A percentile compares a stretch with the other conserved stretches of the same genome.
These are phyloP conservation scores for Rhineura floridana DNA, from an alignment of 2,113 vertebrate species.

Conservation along the genomic window DNA sequence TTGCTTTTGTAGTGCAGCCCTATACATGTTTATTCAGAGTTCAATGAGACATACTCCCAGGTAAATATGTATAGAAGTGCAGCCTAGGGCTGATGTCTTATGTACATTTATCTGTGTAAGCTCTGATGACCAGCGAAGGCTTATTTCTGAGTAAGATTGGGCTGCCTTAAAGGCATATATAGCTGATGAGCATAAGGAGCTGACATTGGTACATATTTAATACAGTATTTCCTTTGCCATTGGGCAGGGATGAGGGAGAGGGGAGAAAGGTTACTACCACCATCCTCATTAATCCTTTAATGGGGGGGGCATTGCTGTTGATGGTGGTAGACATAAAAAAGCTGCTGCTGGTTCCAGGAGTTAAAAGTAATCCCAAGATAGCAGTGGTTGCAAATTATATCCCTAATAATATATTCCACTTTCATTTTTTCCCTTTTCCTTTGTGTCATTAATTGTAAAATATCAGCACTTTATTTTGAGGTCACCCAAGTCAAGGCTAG, in stretches of 20 bases:
- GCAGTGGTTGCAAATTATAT: slow-evolving; percentile 52
- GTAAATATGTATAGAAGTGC: neutral
- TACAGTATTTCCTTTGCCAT: neutral
- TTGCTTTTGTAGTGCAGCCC: no score
- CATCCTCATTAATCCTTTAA: slow-evolving; percentile 27
- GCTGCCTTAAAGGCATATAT: slow-evolving; percentile 15
- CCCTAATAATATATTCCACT: slow-evolving; percentile 60
- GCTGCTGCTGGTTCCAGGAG: neutral
- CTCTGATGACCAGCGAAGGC: neutral
- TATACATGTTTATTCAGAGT: neutral
- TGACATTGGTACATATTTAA: neutral
- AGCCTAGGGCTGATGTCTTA: neutral
- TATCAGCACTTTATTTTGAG: slow-evolving; percentile 70
- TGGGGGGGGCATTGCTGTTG: no score
- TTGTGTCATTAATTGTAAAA: slow-evolving; percentile 70
- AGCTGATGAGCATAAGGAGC: slow-evolving; percentile 6
- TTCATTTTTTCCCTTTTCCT: slow-evolving; percentile 50
- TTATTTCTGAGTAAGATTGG: neutral
- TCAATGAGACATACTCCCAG: neutral
- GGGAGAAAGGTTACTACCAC: neutral
- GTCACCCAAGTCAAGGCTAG: slow-evolving; percentile 61
- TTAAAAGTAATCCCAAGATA: slow-evolving; percentile 47
- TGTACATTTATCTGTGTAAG: neutral
- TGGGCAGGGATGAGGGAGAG: neutral
- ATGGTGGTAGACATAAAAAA: neutral